Evolutionary conservation across 2,797 vertebrate species (phyloP), one percentile per base, ranked within the genome.

Genomic region (Eupleurogrammus muticus): DNA sequence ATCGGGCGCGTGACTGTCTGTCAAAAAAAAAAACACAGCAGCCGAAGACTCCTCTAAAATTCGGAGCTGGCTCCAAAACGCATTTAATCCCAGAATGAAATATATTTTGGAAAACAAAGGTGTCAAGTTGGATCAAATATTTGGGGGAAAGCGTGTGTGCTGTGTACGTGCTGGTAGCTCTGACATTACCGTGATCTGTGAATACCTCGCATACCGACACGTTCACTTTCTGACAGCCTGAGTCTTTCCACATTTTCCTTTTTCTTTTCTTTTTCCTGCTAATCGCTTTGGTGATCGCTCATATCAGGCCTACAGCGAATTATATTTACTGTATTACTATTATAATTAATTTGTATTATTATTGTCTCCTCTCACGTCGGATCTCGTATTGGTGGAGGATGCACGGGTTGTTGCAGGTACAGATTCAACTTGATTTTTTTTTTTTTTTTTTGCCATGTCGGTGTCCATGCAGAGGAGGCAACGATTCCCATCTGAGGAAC

Each of bases 401-500:
- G 9, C 5, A 28, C 28, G 3, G 28, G 28, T n/a, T 23, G 49
- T 16, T 14, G 24, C 47, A 61, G 21, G 46, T 20, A 38, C 17
- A 56, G 35, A 58, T 74, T 81, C 68, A 57, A 66, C 69, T 66
- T 69, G 48, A 70, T 49, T 35, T 48, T 61, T 59, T 61, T 49
- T 47, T 60, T 70, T 28, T 28, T 28, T 28, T 44, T 64, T 59
- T 58, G 49, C 48, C 58, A 73, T 35, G 21, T 55, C n/a, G 28
- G 47, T 58, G 65, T 63, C 75, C 56, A n/a, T 52, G 14, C 28
- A 28, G 49, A 65, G 38, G 61, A 46, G 66, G 58, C 62, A 70
- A 77, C 51, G 60, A 82, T 83, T 53, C 83, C 67, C 48, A 70
- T 66, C 72, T 63, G 54, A 71, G 73, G 73, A 80, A 71, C 6